Conservation (phyloP, 2,113 vertebrate species). For the Carassius carassius region DNA sequence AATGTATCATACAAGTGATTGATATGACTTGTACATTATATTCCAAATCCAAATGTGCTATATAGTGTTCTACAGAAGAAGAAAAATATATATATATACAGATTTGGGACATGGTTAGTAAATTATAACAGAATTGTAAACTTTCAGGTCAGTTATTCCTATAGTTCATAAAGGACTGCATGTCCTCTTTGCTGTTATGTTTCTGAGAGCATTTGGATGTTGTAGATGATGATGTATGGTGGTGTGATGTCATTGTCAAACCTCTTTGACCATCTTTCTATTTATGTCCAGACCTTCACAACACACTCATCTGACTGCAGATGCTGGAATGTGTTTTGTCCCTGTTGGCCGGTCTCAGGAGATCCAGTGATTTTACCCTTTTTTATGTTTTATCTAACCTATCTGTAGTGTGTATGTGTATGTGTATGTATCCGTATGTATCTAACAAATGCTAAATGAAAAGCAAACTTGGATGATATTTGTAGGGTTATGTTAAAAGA, state of each 20-base stretch:
- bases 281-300: slow-evolving; percentile 19
- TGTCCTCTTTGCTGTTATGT: not conserved
- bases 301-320: not conserved
- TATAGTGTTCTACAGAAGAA: not conserved
- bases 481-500: not conserved
- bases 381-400: not conserved
- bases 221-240: slow-evolving; percentile 15
- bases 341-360: not conserved
- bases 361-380: slow-evolving; percentile 22
- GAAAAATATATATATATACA: not conserved
- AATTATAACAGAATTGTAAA: not conserved
- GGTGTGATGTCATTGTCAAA: slow-evolving; percentile 11
- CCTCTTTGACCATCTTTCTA: slow-evolving; percentile 18
- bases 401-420: no score
- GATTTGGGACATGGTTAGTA: not conserved
- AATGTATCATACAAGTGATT: not conserved
- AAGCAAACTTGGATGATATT: not conserved
- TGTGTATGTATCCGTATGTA: not conserved
- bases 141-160: not conserved
- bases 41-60: not conserved
- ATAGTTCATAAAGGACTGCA: not conserved
- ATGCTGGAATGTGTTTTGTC: not conserved
- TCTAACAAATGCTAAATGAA: not conserved
- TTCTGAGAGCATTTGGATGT: not conserved
- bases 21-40: not conserved